phyloP scores from a whole-genome alignment of 2,797 vertebrate species.

The Muscicapa comitata region DNA sequence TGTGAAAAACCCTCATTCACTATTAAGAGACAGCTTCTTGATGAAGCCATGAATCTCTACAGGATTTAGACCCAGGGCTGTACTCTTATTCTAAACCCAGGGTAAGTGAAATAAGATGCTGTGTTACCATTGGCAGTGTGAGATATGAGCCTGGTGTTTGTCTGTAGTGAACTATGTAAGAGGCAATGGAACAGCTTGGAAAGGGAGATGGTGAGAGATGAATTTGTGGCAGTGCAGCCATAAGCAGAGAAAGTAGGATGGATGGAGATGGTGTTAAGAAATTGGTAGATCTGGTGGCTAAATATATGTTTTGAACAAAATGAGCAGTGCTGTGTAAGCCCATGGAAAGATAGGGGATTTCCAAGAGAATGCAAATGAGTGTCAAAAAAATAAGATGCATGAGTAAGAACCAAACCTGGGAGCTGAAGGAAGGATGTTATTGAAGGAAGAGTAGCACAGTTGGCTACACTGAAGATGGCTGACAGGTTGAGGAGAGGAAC shows the following conservation, averaged over 20 bases:
- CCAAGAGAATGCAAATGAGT: background rate
- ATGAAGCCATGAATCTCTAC: too few species aligned
- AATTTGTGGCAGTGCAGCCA: background rate
- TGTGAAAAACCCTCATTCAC: background rate
- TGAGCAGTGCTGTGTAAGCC: background rate
- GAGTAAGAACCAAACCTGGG: background rate
- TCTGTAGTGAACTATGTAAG: background rate
- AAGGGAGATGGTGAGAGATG: background rate
- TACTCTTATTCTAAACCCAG: background rate
- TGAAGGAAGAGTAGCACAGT: background rate
- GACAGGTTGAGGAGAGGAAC: background rate
- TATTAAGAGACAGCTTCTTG: background rate
- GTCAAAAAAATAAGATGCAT: background rate
- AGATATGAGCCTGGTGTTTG: rapidly evolving
- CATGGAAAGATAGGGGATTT: background rate
- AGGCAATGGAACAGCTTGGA: background rate
- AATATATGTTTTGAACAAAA: background rate
- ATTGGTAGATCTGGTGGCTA: background rate
- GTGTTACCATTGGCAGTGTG: background rate
- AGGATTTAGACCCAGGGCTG: background rate
- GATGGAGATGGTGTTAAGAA: background rate
- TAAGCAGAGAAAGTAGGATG: background rate
- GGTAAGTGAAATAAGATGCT: background rate
- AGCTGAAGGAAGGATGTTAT: background rate
- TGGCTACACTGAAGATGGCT: background rate